Evolutionary conservation across 2,797 vertebrate species (phyloP).

Genomic region (Gastrophryne carolinensis): DNA sequence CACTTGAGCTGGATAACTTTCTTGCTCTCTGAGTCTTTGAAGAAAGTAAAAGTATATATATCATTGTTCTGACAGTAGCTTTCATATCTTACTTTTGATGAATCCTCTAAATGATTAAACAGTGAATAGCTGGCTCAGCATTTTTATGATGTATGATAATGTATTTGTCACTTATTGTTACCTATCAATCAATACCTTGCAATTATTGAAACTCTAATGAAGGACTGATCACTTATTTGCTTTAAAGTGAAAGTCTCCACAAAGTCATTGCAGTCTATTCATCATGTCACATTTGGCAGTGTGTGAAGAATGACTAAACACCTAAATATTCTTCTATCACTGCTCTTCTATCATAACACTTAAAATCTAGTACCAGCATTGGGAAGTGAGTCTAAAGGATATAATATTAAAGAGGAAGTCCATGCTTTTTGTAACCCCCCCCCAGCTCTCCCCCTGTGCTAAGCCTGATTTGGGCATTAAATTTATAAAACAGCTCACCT

Average conservation of each 20-base stretch:
- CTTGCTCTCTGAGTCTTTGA: too few relatives aligned
- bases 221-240: constrained; percentile 43
- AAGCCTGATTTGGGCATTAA: too few relatives aligned
- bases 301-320: constrained; percentile 2
- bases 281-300: constrained; percentile 33
- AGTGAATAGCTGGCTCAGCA: constrained; percentile 39
- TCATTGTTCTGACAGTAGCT: constrained; percentile 7
- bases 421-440: too few relatives aligned
- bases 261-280: constrained; percentile 21
- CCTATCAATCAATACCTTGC: constrained; percentile 41
- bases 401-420: too few relatives aligned
- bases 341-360: too few relatives aligned
- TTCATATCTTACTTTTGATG: constrained; percentile 25
- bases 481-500: too few relatives aligned
- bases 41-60: constrained; percentile 8
- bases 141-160: constrained; percentile 47
- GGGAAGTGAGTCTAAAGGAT: too few relatives aligned
- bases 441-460: too few relatives aligned
- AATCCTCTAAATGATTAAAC: constrained; percentile 30
- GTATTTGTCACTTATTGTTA: constrained; percentile 40
- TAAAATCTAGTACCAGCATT: too few relatives aligned
- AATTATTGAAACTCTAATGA: constrained; percentile 47
- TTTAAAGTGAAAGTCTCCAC: constrained; percentile 30
- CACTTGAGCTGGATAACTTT: too few relatives aligned
- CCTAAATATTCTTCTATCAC: constrained; percentile 2